A percentile compares a stretch with the other conserved stretches of the same genome.
phyloP scores from a whole-genome alignment of 2,113 vertebrate genomes.

The Crotalus tigris region DNA sequence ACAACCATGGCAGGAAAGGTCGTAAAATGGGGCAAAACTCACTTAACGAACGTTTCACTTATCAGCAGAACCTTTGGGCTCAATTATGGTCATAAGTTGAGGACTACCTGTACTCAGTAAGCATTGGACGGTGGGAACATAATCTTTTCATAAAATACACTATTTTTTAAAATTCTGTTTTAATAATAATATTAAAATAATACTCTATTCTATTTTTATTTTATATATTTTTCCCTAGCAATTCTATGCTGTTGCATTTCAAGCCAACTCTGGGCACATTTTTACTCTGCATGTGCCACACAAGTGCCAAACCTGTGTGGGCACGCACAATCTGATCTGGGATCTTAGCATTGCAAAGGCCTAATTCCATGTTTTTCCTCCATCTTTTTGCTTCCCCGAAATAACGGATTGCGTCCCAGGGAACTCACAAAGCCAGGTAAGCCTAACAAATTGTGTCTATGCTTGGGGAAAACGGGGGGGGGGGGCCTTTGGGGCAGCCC shows the following conservation, averaged over 20 bases:
- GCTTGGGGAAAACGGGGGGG: accelerated
- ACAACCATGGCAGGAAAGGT: too few species aligned
- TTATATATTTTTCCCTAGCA: not conserved
- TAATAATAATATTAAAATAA: too few species aligned
- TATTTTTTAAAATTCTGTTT: too few species aligned
- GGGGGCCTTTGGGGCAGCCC: not conserved
- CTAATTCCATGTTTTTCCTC: not conserved
- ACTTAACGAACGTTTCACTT: too few species aligned
- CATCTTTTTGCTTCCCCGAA: not conserved
- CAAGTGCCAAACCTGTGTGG: not conserved
- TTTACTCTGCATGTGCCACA: too few species aligned
- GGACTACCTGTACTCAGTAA: too few species aligned
- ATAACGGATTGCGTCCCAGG: conserved; percentile 21
- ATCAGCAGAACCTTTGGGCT: too few species aligned
- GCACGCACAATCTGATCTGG: not conserved
- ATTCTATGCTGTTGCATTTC: not conserved
- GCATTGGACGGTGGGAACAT: too few species aligned
- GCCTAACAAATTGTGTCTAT: not conserved
- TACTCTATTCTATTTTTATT: not conserved
- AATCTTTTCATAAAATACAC: too few species aligned
- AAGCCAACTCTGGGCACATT: not conserved
- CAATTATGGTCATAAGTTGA: too few species aligned
- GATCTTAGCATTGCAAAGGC: not conserved
- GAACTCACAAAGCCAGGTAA: conserved; percentile 35
- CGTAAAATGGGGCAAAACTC: too few species aligned